Evolutionary conservation across 37 sponge, comb jelly and placozoan species (phyloP).

Genomic region (Oopsacas minuta): DNA sequence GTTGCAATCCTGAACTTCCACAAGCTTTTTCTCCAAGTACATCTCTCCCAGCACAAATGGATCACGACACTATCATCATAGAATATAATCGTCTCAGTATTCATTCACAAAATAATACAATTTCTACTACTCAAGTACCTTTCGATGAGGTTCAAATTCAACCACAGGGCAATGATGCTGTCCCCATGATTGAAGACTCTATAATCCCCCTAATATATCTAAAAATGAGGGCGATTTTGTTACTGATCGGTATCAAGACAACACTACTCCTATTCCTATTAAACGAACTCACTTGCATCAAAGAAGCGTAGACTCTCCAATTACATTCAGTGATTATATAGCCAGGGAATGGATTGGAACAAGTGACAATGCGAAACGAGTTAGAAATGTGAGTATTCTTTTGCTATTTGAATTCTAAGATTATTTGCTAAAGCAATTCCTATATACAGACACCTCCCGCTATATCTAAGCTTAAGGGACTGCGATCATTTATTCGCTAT

Average conservation of each 20-base stretch:
- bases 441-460: not conserved
- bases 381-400: constrained; percentile 7
- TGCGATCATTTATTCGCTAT: too few relatives aligned
- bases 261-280: not conserved
- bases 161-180: not conserved
- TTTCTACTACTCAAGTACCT: too few relatives aligned
- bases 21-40: too few relatives aligned
- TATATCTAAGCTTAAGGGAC: too few relatives aligned
- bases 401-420: not conserved
- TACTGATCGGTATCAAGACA: not conserved
- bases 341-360: not conserved
- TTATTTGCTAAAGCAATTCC: not conserved
- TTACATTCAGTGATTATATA: not conserved
- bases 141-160: too few relatives aligned
- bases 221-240: not conserved
- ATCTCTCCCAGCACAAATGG: too few relatives aligned
- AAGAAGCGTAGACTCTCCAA: not conserved
- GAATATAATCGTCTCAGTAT: too few relatives aligned
- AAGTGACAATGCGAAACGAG: not conserved
- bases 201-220: not conserved
- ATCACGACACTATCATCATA: too few relatives aligned
- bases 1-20: too few relatives aligned
- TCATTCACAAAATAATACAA: too few relatives aligned
- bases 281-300: not conserved
- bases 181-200: not conserved